Base-by-base conservation (phyloP, 2,113 vertebrate species). In the Myanophis thanlyinensis region DNA sequence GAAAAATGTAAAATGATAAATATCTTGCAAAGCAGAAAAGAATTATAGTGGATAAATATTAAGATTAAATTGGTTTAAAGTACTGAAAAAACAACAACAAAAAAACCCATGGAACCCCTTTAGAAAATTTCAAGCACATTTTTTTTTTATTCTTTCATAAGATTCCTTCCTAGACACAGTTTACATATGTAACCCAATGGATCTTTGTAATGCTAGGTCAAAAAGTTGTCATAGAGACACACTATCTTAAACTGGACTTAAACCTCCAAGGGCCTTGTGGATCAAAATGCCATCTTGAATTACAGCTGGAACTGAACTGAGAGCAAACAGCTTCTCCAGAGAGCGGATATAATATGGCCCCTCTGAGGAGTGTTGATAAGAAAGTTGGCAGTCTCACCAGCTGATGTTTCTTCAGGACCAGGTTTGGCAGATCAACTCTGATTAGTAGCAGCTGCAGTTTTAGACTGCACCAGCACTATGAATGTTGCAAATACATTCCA, bases 381-480 rank as follows among this genome's bases (percentile, higher is more conserved):
- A 52, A 90, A 85, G 84, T 93, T 7, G 35, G 11, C 51, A 2
- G 86, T 92, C 7, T 85, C 89, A 87, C 9, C 92, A 67, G 93
- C 0, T 93, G 93, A 91, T 86, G 54, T 94, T 47, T 91, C 92
- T 51, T 91, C 95, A 97, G 93, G 96, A 96, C 88, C 90, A 93
- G 91, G 94, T 88, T 27, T 93, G 95, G 93, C 1, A 1, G 93
- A 35, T 93, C 0, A 4, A 54, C n/a, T 91, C 94, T 97, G 95
- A 97, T 96, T 96, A 94, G 95, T 96, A 97, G 96, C 96, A 97
- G 97, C 96, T 97, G 97, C 94, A 94, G 89, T 87, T 95, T 95
- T 92, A 94, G 91, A 89, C 95, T 93, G 90, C 87, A 91, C 94
- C 93, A 93, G 80, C 0, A 0, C 88, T 62, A 51, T 13, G 44